Conservation (phyloP, 2,113 vertebrate genomes). For the Oriolus oriolus region DNA sequence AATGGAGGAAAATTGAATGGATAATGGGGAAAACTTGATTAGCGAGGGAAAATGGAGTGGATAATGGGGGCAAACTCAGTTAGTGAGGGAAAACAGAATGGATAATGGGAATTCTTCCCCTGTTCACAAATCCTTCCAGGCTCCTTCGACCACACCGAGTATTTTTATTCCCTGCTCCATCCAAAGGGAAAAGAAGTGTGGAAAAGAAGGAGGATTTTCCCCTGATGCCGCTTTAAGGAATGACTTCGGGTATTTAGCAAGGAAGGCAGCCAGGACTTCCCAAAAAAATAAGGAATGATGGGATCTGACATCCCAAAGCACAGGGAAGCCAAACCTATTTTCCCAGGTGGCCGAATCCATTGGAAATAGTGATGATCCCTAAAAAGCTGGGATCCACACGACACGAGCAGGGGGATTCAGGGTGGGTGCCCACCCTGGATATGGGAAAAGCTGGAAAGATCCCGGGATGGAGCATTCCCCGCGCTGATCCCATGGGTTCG, state of each 20-base stretch:
- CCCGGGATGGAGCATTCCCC: rapidly evolving
- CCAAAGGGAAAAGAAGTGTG: not conserved
- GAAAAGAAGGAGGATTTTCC: not conserved
- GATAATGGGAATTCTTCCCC: not conserved
- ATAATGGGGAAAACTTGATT: not conserved
- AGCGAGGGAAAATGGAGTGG: not conserved
- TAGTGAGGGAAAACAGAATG: not conserved
- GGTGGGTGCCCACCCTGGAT: rapidly evolving
- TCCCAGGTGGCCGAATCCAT: not conserved
- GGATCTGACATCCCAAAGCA: not conserved
- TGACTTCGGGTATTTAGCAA: not conserved
- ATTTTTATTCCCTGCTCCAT: not conserved
- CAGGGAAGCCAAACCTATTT: not conserved
- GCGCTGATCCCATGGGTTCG: rapidly evolving
- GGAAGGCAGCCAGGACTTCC: not conserved
- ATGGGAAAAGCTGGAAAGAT: not conserved
- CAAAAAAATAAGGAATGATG: not conserved
- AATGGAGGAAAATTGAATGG: too few species aligned
- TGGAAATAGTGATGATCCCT: rapidly evolving
- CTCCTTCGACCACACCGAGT: not conserved
- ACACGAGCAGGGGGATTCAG: rapidly evolving
- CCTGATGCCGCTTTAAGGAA: not conserved
- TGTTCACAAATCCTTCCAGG: not conserved
- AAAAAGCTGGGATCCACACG: rapidly evolving
- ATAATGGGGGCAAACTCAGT: not conserved